Percentiles rank a stretch among this genome's conserved stretches.
These are phyloP conservation scores for Nixonia krombeini DNA, from an alignment of 1,140 invertebrate species.

Conservation along the genomic window DNA sequence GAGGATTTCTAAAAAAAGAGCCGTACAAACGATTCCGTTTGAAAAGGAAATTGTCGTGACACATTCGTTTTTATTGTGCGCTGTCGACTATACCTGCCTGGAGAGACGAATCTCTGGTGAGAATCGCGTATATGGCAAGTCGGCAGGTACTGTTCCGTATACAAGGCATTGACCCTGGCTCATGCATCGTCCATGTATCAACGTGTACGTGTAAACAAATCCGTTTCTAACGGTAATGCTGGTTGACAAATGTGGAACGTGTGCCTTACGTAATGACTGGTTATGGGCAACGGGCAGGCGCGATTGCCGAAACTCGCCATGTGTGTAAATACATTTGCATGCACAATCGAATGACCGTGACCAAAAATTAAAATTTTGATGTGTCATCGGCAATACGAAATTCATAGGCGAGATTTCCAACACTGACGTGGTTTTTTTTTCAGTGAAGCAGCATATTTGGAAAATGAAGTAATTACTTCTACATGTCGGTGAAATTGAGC, in stretches of 20 bases:
- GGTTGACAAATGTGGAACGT: slow-evolving; percentile 44
- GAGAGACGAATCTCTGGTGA: slow-evolving; percentile 42
- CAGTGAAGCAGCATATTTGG: too few relatives aligned
- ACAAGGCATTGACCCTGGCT: slow-evolving; percentile 64
- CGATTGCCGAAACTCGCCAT: slow-evolving; percentile 20
- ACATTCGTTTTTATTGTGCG: slow-evolving; percentile 66
- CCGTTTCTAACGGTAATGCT: slow-evolving; percentile 59
- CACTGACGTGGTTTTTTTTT: too few relatives aligned
- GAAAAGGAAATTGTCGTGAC: slow-evolving; percentile 70
- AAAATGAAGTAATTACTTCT: too few relatives aligned
- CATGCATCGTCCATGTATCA: slow-evolving; percentile 22
- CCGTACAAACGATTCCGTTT: slow-evolving; percentile 46
- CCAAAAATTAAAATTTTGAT: too few relatives aligned
- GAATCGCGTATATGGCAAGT: slow-evolving; percentile 34
- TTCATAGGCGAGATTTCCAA: too few relatives aligned
- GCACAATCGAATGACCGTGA: too few relatives aligned
- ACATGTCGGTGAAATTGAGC: too few relatives aligned
- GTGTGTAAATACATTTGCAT: too few relatives aligned
- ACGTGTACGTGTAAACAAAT: slow-evolving; percentile 57
- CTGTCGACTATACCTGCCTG: slow-evolving; percentile 27
- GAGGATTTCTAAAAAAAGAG: background rate
- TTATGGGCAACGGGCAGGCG: background rate
- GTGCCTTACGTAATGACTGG: slow-evolving; percentile 53
- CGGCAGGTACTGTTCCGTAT: slow-evolving; percentile 60
- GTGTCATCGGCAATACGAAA: too few relatives aligned